Conservation (phyloP, 1,140 invertebrate genomes). For the Armadillidium nasatum region DNA sequence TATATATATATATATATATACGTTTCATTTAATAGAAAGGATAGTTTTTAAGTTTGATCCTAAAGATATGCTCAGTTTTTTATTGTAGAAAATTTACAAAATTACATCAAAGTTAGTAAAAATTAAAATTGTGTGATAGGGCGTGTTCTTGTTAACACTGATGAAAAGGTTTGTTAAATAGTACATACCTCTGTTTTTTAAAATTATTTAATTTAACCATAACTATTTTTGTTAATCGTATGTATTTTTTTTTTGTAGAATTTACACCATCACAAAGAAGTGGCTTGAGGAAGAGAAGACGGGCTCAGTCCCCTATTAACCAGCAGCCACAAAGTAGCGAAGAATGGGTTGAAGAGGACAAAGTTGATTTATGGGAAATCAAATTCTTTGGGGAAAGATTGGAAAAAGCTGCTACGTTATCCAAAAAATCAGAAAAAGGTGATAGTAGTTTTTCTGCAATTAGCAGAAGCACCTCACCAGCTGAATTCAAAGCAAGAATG, state of each 20-base stretch:
- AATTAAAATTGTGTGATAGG: too few relatives aligned
- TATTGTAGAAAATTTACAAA: too few relatives aligned
- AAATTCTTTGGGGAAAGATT: constrained; percentile 85
- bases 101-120: too few relatives aligned
- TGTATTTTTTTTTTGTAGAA: constrained; percentile 56
- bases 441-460: constrained; percentile 24
- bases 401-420: constrained; percentile 40
- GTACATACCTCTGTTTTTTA: too few relatives aligned
- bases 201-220: too few relatives aligned
- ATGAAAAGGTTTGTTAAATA: too few relatives aligned
- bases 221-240: too few relatives aligned
- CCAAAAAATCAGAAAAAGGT: constrained; percentile 26
- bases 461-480: constrained; percentile 29
- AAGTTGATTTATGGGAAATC: constrained; percentile 94
- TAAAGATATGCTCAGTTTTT: too few relatives aligned
- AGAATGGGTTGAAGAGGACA: constrained; percentile 93
- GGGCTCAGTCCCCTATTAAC: constrained; percentile 81
- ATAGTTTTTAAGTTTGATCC: too few relatives aligned
- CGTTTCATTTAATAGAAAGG: too few relatives aligned
- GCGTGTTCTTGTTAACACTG: too few relatives aligned
- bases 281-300: constrained; percentile 83
- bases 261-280: constrained; percentile 84
- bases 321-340: constrained; percentile 86
- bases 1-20: too few relatives aligned
- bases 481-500: constrained; percentile 34